Evolutionary conservation across 2,113 vertebrate species (phyloP).

Genomic region (Takifugu bimaculatus): DNA sequence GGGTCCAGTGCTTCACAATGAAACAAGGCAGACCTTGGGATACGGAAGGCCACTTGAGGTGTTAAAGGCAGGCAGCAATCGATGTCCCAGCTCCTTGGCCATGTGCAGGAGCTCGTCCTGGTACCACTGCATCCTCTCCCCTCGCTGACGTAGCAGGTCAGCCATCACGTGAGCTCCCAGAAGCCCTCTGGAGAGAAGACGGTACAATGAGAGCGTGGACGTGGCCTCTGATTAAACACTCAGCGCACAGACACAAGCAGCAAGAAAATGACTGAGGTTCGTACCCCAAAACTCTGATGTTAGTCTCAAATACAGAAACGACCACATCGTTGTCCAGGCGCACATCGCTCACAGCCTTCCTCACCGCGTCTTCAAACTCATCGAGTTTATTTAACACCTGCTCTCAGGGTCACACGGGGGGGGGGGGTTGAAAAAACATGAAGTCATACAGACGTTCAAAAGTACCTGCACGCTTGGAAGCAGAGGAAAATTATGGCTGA

Average conservation of each 20-base stretch:
- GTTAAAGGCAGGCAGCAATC: conserved; percentile 95
- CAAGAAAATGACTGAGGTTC: not conserved
- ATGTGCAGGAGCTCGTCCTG: conserved; percentile 89
- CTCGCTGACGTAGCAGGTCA: conserved; percentile 87
- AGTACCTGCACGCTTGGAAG: not conserved
- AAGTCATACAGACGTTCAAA: not conserved
- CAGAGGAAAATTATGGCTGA: not conserved
- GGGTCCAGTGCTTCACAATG: not conserved
- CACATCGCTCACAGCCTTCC: conserved; percentile 69
- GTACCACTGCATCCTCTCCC: conserved; percentile 93
- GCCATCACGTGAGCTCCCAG: conserved; percentile 97
- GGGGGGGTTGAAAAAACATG: too few species aligned
- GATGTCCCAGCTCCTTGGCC: conserved; percentile 93
- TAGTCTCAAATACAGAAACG: conserved; percentile 83
- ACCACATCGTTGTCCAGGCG: conserved; percentile 80
- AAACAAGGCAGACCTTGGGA: conserved; percentile 80
- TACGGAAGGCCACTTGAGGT: conserved; percentile 98
- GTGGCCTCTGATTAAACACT: not conserved
- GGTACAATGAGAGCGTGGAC: not conserved
- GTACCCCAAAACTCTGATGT: conserved; percentile 81
- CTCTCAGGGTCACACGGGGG: too few species aligned
- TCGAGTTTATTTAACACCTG: conserved; percentile 80
- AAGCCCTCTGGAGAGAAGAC: conserved; percentile 79
- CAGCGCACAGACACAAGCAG: not conserved
- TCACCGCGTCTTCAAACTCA: conserved; percentile 80